These are phyloP conservation scores for Lophotis ruficrista DNA, from an alignment of 2,113 vertebrate species.

Conservation along the genomic window DNA sequence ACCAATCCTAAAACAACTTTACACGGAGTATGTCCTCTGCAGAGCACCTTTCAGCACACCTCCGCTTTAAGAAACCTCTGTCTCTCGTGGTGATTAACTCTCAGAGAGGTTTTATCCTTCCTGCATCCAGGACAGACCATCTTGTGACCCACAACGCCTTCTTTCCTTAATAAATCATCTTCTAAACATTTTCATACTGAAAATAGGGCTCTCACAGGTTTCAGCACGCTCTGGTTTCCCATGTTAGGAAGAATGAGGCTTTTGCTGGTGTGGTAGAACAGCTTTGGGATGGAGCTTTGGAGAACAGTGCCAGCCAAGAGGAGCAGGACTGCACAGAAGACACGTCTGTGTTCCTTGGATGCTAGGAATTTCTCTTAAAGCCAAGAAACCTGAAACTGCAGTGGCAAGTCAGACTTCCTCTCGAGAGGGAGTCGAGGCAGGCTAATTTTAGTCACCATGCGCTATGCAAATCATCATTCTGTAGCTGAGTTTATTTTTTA, in stretches of 20 bases:
- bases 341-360: not conserved
- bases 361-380: not conserved
- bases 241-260: not conserved
- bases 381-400: slow-evolving; percentile 46
- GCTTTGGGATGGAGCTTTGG: not conserved
- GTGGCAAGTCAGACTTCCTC: slow-evolving; percentile 41
- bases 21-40: not conserved
- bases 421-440: not conserved
- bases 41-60: not conserved
- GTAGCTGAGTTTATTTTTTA: slow-evolving; percentile 10
- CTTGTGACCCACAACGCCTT: fast-evolving
- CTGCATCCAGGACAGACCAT: not conserved
- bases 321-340: slow-evolving; percentile 4
- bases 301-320: not conserved
- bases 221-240: not conserved
- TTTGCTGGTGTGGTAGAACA: not conserved
- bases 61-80: not conserved
- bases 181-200: not conserved
- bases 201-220: not conserved
- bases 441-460: slow-evolving; percentile 54
- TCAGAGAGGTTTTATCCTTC: not conserved
- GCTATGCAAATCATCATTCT: slow-evolving; percentile 25
- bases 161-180: not conserved
- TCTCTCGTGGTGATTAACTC: not conserved
- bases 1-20: not conserved